Evolutionary conservation across 2,113 vertebrate species (phyloP).

Genomic region (Gymnocephalus cernua): DNA sequence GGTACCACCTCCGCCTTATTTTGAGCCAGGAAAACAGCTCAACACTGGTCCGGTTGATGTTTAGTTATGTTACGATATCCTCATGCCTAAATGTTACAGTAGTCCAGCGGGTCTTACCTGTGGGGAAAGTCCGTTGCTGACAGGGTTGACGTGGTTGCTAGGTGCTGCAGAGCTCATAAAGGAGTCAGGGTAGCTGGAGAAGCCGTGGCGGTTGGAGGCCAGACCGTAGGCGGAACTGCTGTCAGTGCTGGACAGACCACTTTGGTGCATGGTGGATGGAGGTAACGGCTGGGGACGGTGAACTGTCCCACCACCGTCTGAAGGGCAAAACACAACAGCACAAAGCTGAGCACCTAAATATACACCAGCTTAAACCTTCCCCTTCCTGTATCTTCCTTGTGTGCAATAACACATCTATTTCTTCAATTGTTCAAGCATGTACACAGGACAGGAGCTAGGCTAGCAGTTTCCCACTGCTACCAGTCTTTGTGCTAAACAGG

Average conservation of each 20-base stretch:
- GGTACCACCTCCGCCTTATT: too few species aligned
- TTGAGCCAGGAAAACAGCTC: background rate
- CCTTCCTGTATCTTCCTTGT: background rate
- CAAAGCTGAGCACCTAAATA: slow-evolving; percentile 1
- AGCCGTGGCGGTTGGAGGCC: slow-evolving; percentile 89
- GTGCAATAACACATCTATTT: background rate
- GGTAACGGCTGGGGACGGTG: slow-evolving; percentile 96
- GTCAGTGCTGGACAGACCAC: slow-evolving; percentile 86
- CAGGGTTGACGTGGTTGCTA: slow-evolving; percentile 93
- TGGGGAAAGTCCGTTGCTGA: slow-evolving; percentile 95
- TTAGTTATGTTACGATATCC: background rate
- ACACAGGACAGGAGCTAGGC: background rate
- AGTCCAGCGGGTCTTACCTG: slow-evolving; percentile 85
- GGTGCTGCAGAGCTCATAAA: slow-evolving; percentile 93
- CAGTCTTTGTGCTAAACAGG: background rate
- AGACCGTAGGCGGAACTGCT: slow-evolving; percentile 90
- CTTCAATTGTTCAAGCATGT: background rate
- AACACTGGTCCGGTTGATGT: background rate
- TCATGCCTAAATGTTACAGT: background rate
- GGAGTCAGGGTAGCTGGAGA: slow-evolving; percentile 96
- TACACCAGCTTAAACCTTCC: background rate
- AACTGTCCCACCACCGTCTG: slow-evolving; percentile 91
- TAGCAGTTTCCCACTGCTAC: background rate
- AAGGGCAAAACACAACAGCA: slow-evolving; percentile 18
- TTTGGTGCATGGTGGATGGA: slow-evolving; percentile 96